Conservation (phyloP, 2,113 vertebrate genomes). For the Pycnonotus jocosus region DNA sequence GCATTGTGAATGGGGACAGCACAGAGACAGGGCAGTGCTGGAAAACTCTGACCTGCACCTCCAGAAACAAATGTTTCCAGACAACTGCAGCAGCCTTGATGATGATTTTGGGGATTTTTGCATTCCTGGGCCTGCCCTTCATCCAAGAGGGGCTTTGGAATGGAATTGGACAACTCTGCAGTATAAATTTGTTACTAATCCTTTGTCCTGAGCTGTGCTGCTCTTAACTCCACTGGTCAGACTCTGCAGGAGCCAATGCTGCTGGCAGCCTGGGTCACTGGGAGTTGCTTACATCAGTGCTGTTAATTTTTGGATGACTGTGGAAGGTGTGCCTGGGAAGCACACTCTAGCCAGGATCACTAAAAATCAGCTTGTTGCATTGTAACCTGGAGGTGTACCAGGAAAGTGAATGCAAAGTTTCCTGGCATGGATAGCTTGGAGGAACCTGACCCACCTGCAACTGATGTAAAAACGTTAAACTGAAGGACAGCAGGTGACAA, state of each 20-base stretch:
- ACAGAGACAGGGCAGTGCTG: neutral
- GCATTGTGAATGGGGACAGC: neutral
- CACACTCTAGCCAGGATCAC: neutral
- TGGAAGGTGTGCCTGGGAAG: neutral
- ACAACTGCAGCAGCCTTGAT: neutral
- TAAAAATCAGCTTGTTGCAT: neutral
- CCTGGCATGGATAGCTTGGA: neutral
- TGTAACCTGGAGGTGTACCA: accelerated
- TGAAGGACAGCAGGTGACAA: neutral
- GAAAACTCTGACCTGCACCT: neutral
- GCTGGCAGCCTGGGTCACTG: neutral
- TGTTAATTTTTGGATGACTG: neutral
- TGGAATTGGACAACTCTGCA: neutral
- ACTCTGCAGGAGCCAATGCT: neutral
- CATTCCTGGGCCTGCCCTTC: neutral
- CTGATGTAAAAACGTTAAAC: neutral
- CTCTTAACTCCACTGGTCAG: neutral
- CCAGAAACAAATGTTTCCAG: neutral
- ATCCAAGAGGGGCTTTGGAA: neutral
- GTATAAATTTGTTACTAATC: neutral
- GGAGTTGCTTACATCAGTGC: neutral
- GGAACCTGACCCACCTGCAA: neutral
- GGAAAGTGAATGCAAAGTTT: neutral
- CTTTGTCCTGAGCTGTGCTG: neutral
- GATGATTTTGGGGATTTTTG: neutral